Base-by-base conservation (phyloP, 2,113 vertebrate genomes). In the Pluvianellus socialis region DNA sequence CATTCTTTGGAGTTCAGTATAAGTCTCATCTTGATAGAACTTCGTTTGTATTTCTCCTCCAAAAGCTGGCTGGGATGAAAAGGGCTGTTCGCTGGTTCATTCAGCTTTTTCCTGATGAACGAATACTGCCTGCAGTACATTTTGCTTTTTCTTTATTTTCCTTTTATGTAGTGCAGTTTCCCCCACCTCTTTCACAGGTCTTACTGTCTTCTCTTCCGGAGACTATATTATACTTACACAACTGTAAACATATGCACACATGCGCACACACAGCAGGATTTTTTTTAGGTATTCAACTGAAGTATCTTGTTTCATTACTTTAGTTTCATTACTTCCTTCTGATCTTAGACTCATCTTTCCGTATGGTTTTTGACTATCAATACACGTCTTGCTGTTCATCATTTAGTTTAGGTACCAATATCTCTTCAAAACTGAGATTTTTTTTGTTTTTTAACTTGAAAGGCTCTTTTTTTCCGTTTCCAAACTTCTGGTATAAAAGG, bases 201-300 rank as follows among this genome's bases (percentile, higher is more conserved):
- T 71, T 65, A 75, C 14, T 14, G 4, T 40, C 11, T 58, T 66
- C 27, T 73, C 42, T 86, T 76, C 13, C 32, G 79, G 55, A 72
- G 38, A 27, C 28, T 67, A 7, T 50, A 58, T 73, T 49, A 33
- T 49, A 40, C 28, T 59, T 42, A 14, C 50, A 75, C 28, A 76
- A 42, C 21, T 14, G 32, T 17, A 65, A 84, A 86, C 44, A 74
- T 58, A 73, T 12, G n/a, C 56, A 45, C 11, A 53, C 52, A 45
- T 27, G 56, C 44, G 62, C 9, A 23, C 38, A 42, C 0, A 1
- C 45, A 44, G n/a, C 53, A 45, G 7, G 4, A 58, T 24, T 59
- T 26, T 79, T 82, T 83, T 38, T 4, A 53, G 33, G 7, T 63
- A 74, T 71, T 93, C 26, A 79, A 35, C 16, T 42, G 7, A 76